Evolutionary conservation across 2,113 vertebrate genomes (phyloP), one percentile per base, ranked within the genome.

Genomic region (Gymnarchus niloticus): DNA sequence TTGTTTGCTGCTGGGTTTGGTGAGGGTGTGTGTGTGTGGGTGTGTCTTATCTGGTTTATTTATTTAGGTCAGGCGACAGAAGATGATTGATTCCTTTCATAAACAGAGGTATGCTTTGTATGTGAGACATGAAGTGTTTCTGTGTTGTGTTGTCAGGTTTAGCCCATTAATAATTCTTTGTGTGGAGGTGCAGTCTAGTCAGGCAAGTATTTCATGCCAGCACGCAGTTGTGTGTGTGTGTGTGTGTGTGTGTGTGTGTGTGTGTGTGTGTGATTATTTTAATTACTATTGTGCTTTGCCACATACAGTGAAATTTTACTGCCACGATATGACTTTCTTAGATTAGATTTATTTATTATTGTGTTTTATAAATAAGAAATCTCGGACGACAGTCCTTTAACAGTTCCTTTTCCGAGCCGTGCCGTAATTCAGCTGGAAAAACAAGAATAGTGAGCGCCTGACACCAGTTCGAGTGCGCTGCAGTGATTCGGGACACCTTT

Each of bases 31-130:
- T 28, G 25, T 82, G 49, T 82, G 80, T 82, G 80, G 6, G 80
- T 56, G 80, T 82, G 59, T 65, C 19, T 25, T 65, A 25, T 65
- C 25, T 65, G 59, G 21, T 65, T 25, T 65, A n/a, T 65, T 65
- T 65, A 82, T 82, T 82, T 56, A 82, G 80, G 80, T 82, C 80
- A 82, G 14, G 49, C 46, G 33, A 28, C 49, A 54, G 51, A 82
- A 56, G 80, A 51, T 8, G 14, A 14, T 51, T 54, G n/a, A 54
- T 33, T 52, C n/a, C 25, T 7, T 28, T 51, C 28, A 1, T n/a
- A n/a, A 7, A 78, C 44, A 48, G 76, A 48, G 76, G 76, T 82
- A 12, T 4, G 80, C 51, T 65, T 25, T 65, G 25, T 65, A n/a
- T 65, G n/a, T n/a, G n/a, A n/a, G n/a, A n/a, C n/a, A n/a, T n/a